phyloP scores from a whole-genome alignment of 2,113 vertebrate genomes.

The Lota lota region DNA sequence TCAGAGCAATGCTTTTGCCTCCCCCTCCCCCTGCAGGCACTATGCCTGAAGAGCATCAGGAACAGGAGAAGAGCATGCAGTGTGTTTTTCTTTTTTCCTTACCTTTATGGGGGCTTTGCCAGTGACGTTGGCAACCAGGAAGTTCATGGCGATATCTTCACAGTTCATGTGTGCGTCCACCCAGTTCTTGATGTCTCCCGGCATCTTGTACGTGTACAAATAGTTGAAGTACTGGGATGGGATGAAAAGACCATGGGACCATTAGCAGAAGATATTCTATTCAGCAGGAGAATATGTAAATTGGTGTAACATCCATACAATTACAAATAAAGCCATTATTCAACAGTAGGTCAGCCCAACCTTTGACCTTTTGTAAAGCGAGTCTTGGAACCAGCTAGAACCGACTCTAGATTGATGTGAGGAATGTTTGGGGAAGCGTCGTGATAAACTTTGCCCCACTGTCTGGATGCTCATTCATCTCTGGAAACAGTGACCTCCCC shows the following conservation, averaged over 20 bases:
- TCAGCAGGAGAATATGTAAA: neutral
- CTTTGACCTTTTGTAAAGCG: slow-evolving; percentile 4
- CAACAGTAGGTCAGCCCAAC: neutral
- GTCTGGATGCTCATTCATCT: slow-evolving; percentile 28
- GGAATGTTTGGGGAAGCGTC: slow-evolving; percentile 16
- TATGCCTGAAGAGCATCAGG: too few species aligned
- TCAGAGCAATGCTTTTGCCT: slow-evolving; percentile 35
- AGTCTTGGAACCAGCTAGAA: slow-evolving; percentile 1
- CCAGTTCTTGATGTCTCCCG: slow-evolving; percentile 98
- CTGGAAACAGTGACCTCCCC: neutral
- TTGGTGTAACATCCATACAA: neutral
- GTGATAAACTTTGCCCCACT: slow-evolving; percentile 39
- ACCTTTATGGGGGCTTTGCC: slow-evolving; percentile 99
- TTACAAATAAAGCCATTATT: neutral
- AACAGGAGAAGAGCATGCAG: neutral
- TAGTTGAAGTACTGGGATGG: slow-evolving; percentile 93
- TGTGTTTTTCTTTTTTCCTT: slow-evolving; percentile 1
- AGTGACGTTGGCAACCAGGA: slow-evolving; percentile 95
- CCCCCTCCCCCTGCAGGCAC: slow-evolving; percentile 19
- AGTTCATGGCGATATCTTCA: slow-evolving; percentile 99
- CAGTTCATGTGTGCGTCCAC: slow-evolving; percentile 98
- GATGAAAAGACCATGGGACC: slow-evolving; percentile 3
- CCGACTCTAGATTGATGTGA: slow-evolving; percentile 23
- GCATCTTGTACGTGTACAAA: slow-evolving; percentile 98
- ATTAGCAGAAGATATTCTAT: neutral